Evolutionary conservation across 2,888 invertebrate genomes (phyloP).

Genomic region (Carterocephalus palaemon): DNA sequence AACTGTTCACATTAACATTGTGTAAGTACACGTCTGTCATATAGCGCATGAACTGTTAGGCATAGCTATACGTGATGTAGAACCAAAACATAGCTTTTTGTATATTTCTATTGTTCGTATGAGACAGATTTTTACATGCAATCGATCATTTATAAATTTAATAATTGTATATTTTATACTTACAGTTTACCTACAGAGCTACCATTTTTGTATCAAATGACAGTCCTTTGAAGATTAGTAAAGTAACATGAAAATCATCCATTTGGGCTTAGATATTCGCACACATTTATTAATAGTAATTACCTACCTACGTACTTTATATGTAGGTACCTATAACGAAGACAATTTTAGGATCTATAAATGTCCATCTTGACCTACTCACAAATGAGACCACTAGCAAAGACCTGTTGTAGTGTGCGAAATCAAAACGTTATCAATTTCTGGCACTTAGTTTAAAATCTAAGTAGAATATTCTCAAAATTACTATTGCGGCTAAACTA

Average conservation of each 20-base stretch:
- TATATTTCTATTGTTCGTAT: constrained; percentile 72
- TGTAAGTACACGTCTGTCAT: constrained; percentile 39
- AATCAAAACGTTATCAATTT: constrained; percentile 11
- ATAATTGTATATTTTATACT: constrained; percentile 66
- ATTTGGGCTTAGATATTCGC: neutral
- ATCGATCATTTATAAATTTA: constrained; percentile 58
- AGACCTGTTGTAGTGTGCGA: no score
- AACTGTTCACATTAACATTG: constrained; percentile 51
- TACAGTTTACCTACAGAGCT: constrained; percentile 47
- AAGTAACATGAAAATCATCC: neutral
- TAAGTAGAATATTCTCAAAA: neutral
- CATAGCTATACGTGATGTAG: constrained; percentile 56
- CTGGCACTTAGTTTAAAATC: constrained; percentile 31
- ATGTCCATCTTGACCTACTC: neutral
- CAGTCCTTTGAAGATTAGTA: constrained; percentile 26
- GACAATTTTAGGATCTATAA: neutral
- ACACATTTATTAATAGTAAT: neutral
- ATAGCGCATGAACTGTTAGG: constrained; percentile 26
- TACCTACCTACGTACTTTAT: constrained; percentile 1
- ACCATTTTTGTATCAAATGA: constrained; percentile 37
- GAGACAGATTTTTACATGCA: constrained; percentile 65
- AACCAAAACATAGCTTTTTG: constrained; percentile 70
- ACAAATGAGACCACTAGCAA: no score
- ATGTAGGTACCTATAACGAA: constrained; percentile 4
- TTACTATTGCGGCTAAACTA: neutral